Evolutionary conservation across 1,140 invertebrate species (phyloP).

Genomic region (Papilio xuthus): DNA sequence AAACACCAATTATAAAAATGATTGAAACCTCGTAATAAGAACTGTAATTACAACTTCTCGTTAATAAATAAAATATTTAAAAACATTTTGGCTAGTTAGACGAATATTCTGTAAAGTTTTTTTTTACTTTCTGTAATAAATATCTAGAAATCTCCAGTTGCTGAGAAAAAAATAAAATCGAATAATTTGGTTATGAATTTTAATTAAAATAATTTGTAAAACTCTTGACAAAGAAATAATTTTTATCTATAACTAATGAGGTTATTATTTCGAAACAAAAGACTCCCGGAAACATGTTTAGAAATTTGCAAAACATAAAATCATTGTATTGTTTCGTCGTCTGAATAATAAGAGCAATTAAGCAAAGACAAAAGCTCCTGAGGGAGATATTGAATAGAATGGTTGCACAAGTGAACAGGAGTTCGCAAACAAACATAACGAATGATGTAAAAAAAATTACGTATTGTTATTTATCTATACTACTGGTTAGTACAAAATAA

Average conservation of each 20-base stretch:
- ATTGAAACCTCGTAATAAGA: background rate
- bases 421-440: slow-evolving; percentile 7
- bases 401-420: slow-evolving; percentile 25
- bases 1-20: background rate
- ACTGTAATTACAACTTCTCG: background rate
- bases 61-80: background rate
- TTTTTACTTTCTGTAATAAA: background rate
- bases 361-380: background rate
- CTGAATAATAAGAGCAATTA: slow-evolving; percentile 29
- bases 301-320: background rate
- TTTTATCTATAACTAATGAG: background rate
- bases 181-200: too few species aligned
- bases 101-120: background rate
- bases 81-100: background rate
- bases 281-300: background rate
- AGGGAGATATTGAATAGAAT: slow-evolving; percentile 30
- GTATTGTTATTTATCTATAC: background rate
- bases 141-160: background rate
- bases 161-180: background rate
- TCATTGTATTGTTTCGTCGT: slow-evolving; percentile 2
- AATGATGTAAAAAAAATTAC: background rate
- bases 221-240: too few species aligned
- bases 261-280: slow-evolving; percentile 8
- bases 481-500: background rate
- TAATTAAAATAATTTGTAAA: too few species aligned